Conservation (phyloP, 2,888 invertebrate genomes). For the Drosophila tripunctata region DNA sequence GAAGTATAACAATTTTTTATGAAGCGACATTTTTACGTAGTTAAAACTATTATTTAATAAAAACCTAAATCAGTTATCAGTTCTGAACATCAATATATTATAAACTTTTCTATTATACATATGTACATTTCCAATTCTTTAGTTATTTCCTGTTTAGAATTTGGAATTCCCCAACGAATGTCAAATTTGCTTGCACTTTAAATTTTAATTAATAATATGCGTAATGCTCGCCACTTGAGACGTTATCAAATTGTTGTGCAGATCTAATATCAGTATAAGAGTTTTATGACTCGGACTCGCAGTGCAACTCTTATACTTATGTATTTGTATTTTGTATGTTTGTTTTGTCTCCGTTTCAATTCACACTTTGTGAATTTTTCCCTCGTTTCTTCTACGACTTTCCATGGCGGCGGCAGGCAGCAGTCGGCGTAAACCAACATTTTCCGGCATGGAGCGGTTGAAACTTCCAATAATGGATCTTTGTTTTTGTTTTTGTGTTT, state of each 20-base stretch:
- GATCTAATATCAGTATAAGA: conserved; percentile 4
- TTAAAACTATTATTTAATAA: too few relatives aligned
- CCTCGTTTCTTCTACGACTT: conserved; percentile 24
- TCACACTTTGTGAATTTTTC: conserved; percentile 10
- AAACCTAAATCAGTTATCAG: too few relatives aligned
- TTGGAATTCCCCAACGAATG: too few relatives aligned
- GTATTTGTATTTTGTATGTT: too few relatives aligned
- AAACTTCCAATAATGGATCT: neutral
- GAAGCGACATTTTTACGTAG: too few relatives aligned
- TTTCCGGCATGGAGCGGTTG: conserved; percentile 43
- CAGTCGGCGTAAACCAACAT: conserved; percentile 50
- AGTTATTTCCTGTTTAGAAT: too few relatives aligned
- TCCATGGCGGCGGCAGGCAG: conserved; percentile 11
- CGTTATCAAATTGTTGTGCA: neutral
- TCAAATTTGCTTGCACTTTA: too few relatives aligned
- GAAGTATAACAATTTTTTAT: too few relatives aligned
- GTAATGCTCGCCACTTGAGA: neutral
- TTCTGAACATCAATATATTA: too few relatives aligned
- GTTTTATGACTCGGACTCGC: neutral
- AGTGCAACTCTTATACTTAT: neutral
- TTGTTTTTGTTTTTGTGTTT: too few relatives aligned
- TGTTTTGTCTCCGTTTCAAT: conserved; percentile 1
- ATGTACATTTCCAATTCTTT: too few relatives aligned
- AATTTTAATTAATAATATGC: neutral
- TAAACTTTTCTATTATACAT: too few relatives aligned